Evolutionary conservation across 2,888 invertebrate species (phyloP).

Genomic region (Orchesella flavescens): DNA sequence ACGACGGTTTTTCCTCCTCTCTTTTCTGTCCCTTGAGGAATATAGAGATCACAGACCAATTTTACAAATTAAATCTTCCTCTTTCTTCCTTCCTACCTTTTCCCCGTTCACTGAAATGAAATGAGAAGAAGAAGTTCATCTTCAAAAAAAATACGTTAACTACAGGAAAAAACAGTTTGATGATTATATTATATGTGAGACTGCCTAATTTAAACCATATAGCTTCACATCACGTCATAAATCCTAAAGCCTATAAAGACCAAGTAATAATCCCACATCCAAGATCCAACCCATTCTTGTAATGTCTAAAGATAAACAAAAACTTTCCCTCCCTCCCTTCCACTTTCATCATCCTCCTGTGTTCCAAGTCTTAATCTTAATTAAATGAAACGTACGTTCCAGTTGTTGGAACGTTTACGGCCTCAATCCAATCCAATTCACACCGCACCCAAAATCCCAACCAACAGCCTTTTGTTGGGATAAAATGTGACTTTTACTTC

Average conservation of each 20-base stretch:
- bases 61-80: constrained; percentile 49
- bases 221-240: too few species aligned
- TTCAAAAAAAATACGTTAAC: background rate
- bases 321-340: background rate
- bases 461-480: background rate
- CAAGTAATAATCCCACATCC: too few species aligned
- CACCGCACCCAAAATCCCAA: background rate
- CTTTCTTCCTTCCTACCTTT: background rate
- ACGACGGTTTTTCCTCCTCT: background rate
- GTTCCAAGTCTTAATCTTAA: background rate
- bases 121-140: background rate
- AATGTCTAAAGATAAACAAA: background rate
- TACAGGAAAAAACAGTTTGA: too few species aligned
- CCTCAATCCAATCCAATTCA: background rate
- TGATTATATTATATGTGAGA: too few species aligned
- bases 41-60: constrained; percentile 33
- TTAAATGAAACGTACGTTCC: background rate
- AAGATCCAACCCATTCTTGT: background rate
- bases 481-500: background rate
- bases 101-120: too few species aligned
- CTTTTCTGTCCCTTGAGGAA: constrained; percentile 30
- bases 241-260: background rate
- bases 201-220: too few species aligned
- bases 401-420: too few species aligned
- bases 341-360: background rate